Conservation (phyloP, 2,888 invertebrate species). For the Choristoneura rosaceana region DNA sequence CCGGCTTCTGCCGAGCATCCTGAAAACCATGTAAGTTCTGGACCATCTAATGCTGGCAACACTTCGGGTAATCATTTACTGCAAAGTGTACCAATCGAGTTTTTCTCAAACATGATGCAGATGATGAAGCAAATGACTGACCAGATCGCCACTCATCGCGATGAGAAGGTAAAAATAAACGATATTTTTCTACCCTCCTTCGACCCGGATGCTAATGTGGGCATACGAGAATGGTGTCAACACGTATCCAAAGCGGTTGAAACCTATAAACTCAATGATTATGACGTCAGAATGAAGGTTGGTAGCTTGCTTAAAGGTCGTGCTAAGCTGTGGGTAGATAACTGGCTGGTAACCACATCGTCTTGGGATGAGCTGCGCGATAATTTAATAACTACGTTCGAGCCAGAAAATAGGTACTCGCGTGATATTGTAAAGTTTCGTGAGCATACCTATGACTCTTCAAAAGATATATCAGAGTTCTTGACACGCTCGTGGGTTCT, state of each 20-base stretch:
- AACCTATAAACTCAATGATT: constrained; percentile 6
- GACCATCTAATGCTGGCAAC: too few species aligned
- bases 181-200: constrained; percentile 5
- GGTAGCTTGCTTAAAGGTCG: constrained; percentile 8
- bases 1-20: too few species aligned
- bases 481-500: too few species aligned
- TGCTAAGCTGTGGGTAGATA: constrained; percentile 8
- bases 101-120: background rate
- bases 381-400: constrained; percentile 41
- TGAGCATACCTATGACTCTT: too few species aligned
- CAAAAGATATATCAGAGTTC: too few species aligned
- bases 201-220: constrained; percentile 2
- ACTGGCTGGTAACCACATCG: background rate
- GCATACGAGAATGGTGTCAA: too few species aligned
- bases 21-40: too few species aligned
- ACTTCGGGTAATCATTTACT: too few species aligned
- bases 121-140: background rate
- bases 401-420: constrained; percentile 53
- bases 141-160: too few species aligned
- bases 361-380: constrained; percentile 24
- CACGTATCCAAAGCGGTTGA: background rate
- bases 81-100: too few species aligned
- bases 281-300: constrained; percentile 8
- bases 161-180: background rate
- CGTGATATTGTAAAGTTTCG: constrained; percentile 41